phyloP scores from a whole-genome alignment of 2,888 invertebrate genomes.

The Protodeltote pygarga region DNA sequence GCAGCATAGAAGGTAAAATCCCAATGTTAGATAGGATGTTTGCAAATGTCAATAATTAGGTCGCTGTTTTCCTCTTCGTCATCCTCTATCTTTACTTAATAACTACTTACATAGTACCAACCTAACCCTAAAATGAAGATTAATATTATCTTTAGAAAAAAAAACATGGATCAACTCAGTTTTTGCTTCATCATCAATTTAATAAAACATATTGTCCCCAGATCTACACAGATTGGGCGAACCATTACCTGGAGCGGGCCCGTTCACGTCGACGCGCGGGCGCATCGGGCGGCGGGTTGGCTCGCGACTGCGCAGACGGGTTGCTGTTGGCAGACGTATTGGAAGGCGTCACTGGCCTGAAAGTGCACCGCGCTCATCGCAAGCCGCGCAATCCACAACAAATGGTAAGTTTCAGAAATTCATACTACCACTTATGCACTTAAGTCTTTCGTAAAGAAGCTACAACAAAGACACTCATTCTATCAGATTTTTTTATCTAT shows the following conservation, averaged over 20 bases:
- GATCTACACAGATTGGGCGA: slow-evolving; percentile 99
- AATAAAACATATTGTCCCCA: slow-evolving; percentile 75
- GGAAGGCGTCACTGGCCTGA: slow-evolving; percentile 94
- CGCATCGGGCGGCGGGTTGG: slow-evolving; percentile 89
- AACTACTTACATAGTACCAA: not conserved
- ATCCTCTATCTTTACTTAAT: not conserved
- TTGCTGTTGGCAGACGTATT: slow-evolving; percentile 96
- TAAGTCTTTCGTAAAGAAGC: too few species aligned
- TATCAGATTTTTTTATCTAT: too few species aligned
- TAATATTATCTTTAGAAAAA: not conserved
- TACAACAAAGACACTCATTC: too few species aligned
- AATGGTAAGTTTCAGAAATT: slow-evolving; percentile 93
- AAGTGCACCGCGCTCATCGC: slow-evolving; percentile 90
- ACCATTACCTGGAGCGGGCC: slow-evolving; percentile 97
- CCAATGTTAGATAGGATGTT: slow-evolving; percentile 1
- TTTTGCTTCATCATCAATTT: not conserved
- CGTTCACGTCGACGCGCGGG: slow-evolving; percentile 94
- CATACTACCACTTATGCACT: not conserved
- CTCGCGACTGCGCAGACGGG: slow-evolving; percentile 97
- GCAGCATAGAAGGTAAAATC: slow-evolving; percentile 4
- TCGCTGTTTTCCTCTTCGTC: slow-evolving; percentile 11
- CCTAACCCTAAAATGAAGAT: not conserved
- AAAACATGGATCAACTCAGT: not conserved
- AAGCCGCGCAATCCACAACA: slow-evolving; percentile 96
- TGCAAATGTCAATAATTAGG: slow-evolving; percentile 21